Percentiles rank a stretch among this genome's conserved stretches.
phyloP scores from a whole-genome alignment of 2,113 vertebrate species.

The Nerophis ophidion region DNA sequence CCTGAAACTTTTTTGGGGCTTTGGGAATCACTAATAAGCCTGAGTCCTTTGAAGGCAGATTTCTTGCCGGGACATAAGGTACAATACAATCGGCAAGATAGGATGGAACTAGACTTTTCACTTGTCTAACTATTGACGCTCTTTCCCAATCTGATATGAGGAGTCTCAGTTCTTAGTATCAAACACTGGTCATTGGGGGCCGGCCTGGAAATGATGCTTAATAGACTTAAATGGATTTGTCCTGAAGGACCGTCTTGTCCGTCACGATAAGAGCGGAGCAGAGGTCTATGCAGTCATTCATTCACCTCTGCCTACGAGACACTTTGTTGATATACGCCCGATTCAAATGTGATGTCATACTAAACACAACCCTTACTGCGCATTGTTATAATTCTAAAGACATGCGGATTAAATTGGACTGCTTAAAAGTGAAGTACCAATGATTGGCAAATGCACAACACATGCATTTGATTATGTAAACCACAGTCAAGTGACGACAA shows the following conservation, averaged over 20 bases:
- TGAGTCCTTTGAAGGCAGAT: too few species aligned
- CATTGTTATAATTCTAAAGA: not conserved
- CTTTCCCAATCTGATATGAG: conserved; percentile 21
- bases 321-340: not conserved
- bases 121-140: conserved; percentile 13
- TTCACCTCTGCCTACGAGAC: not conserved
- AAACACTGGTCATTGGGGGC: conserved; percentile 21
- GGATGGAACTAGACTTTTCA: too few species aligned
- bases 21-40: too few species aligned
- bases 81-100: too few species aligned
- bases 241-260: conserved; percentile 11
- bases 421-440: too few species aligned
- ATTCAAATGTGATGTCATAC: not conserved
- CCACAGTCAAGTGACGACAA: conserved; percentile 28
- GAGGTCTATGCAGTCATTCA: not conserved
- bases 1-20: too few species aligned
- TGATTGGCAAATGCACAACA: conserved; percentile 23
- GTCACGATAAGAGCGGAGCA: not conserved
- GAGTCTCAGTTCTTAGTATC: conserved; percentile 28
- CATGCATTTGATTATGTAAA: conserved; percentile 37
- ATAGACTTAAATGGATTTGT: conserved; percentile 39
- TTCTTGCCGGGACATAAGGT: too few species aligned
- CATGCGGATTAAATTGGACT: not conserved
- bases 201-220: conserved; percentile 29
- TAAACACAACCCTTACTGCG: too few species aligned